Conservation (phyloP, 2,797 vertebrate genomes). For the Tapirus indicus region DNA sequence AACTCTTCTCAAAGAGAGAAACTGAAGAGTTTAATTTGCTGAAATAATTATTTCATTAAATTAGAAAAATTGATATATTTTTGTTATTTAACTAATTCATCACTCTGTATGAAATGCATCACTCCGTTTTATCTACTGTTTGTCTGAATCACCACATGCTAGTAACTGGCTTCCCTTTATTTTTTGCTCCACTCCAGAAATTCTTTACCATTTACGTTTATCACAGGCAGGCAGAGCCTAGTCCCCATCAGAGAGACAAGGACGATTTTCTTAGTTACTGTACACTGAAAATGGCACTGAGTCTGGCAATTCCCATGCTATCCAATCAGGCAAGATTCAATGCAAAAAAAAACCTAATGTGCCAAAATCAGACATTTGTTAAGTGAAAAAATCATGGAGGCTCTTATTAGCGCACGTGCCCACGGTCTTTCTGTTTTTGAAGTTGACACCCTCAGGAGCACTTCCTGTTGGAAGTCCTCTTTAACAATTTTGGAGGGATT, state of each 20-base stretch:
- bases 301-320: constrained; percentile 86
- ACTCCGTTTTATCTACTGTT: constrained; percentile 24
- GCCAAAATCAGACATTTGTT: constrained; percentile 82
- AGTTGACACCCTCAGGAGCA: constrained; percentile 85
- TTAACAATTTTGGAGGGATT: constrained; percentile 45
- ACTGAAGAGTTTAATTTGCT: not conserved
- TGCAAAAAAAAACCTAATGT: constrained; percentile 87
- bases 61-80: not conserved
- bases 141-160: constrained; percentile 65
- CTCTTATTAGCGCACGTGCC: constrained; percentile 87
- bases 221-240: constrained; percentile 85
- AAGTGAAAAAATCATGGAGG: not conserved
- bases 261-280: constrained; percentile 90
- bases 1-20: constrained; percentile 44
- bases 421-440: constrained; percentile 88
- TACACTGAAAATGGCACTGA: constrained; percentile 89
- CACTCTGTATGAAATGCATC: constrained; percentile 54
- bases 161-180: constrained; percentile 71
- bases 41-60: constrained; percentile 40
- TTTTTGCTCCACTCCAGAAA: constrained; percentile 77
- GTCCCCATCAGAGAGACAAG: constrained; percentile 86
- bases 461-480: constrained; percentile 84
- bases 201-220: constrained; percentile 88
- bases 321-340: constrained; percentile 90
- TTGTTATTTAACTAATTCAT: constrained; percentile 24